Base-by-base conservation (phyloP, 1,140 invertebrate genomes). In the Halesus radiatus region DNA sequence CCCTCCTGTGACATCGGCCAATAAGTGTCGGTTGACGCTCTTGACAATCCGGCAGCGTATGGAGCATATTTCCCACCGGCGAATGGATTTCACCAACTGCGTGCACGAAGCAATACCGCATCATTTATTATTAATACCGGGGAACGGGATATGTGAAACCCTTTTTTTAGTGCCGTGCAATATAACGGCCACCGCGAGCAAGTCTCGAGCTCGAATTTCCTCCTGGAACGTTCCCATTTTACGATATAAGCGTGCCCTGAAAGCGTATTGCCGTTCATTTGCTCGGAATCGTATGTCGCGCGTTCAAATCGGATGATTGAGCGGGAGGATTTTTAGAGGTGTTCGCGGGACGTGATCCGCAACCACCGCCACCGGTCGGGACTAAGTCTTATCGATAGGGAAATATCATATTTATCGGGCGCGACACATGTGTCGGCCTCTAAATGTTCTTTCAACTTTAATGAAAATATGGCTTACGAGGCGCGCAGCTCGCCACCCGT, bases 71-170 rank as follows among this genome's bases (percentile, higher is more conserved):
- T 83, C 81, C 77, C 50, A 62, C 77, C 37, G 50, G 64, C 66
- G 50, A 78, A 78, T 60, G 72, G 73, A 73, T 80, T 77, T 80
- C 81, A 66, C 52, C 81, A 78, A 78, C 79, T 79, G 80, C 80
- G 58, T 79, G 62, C 82, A 81, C 80, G 79, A 77, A 81, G 82
- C 82, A 81, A 83, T 83, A 81, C 82, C 77, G 82, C 77, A 83
- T 83, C 82, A 83, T 83, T 81, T 83, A 83, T 83, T 83, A 83
- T 83, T 83, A 80, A 83, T 83, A 81, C 76, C 66, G 54, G 54
- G 74, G 66, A 18, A 68, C 53, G 66, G 74, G 53, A 77, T 76
- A 79, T 78, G 53, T 45, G 78, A 58, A 81, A 81, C 82, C 79
- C 76, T 81, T 83, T 83, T 83, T 83, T 83, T 83, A 83, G 79